phyloP scores from a whole-genome alignment of 2,113 vertebrate species.

The Rhynchomys soricoides region DNA sequence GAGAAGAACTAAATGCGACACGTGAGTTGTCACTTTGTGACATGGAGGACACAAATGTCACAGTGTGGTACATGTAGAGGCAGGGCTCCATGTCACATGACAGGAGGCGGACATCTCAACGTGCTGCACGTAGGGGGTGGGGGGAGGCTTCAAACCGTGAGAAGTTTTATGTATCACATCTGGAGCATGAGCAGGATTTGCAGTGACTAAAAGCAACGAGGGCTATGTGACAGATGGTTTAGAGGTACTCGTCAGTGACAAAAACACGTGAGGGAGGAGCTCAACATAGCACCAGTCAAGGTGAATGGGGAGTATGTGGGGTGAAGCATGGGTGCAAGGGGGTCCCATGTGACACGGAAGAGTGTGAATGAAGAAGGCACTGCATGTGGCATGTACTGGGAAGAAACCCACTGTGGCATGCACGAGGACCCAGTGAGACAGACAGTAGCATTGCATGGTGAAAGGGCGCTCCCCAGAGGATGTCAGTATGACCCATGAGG shows the following conservation, averaged over 20 bases:
- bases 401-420: not conserved
- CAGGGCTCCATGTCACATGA: no score
- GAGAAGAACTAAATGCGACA: no score
- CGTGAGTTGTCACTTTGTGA: no score
- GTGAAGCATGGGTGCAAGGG: not conserved
- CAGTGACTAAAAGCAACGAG: not conserved
- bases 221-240: not conserved
- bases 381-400: no score
- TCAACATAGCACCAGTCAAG: accelerated
- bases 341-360: not conserved
- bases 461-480: accelerated
- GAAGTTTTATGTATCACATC: accelerated
- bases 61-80: not conserved
- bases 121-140: not conserved
- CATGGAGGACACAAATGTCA: no score
- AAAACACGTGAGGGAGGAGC: accelerated
- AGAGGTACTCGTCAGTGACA: not conserved
- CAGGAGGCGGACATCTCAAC: accelerated
- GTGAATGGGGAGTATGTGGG: no score
- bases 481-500: no score
- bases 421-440: not conserved
- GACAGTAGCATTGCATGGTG: no score
- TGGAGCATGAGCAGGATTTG: no score
- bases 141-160: no score
- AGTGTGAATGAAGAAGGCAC: not conserved